Base-by-base conservation (phyloP, 1,140 invertebrate genomes). In the Apis laboriosa region DNA sequence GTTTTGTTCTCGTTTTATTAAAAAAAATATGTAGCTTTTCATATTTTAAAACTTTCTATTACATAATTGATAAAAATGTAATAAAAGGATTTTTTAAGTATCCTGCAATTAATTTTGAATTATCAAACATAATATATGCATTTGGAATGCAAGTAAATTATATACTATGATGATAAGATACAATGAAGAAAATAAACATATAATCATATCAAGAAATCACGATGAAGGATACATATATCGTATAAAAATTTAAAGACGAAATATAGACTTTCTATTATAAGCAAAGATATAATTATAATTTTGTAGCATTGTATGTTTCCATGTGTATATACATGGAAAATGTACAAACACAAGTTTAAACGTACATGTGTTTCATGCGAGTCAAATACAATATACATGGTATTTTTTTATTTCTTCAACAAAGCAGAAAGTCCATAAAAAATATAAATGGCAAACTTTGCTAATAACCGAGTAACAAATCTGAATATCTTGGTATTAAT, bases 61-160 rank as follows among this genome's bases (percentile, higher is more conserved):
- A 24, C 7, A 53, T 28, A 68, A 82, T 19, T 77, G 19, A 81
- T 21, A 28, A 49, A 67, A 64, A 64, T 58, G 51, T 58, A 28
- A 80, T 49, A 11, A 66, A n/a, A 34, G 34, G 7, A 34, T 15
- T 66, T 80, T 34, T 24, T 67, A 28, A 66, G 19, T 1, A 15
- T 43, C 28, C 21, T 49, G 21, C 9, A 81, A 68, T 34, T 19
- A 58, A 68, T 68, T 76, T 34, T 68, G 7, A 19, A 76, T 67
- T 56, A n/a, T 8, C 13, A 19, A 82, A 77, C n/a, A 60, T n/a
- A 81, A 75, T 12, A 43, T 24, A 67, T 58, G 73, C 55, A 76
- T 81, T 81, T 81, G 55, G 79, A 81, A 76, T 75, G 63, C 72
- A 75, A 58, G n/a, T 19, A 66, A 9, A 58, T 67, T 58, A 13